Evolutionary conservation across 2,113 vertebrate species (phyloP).

Genomic region (Deroptyus accipitrinus): DNA sequence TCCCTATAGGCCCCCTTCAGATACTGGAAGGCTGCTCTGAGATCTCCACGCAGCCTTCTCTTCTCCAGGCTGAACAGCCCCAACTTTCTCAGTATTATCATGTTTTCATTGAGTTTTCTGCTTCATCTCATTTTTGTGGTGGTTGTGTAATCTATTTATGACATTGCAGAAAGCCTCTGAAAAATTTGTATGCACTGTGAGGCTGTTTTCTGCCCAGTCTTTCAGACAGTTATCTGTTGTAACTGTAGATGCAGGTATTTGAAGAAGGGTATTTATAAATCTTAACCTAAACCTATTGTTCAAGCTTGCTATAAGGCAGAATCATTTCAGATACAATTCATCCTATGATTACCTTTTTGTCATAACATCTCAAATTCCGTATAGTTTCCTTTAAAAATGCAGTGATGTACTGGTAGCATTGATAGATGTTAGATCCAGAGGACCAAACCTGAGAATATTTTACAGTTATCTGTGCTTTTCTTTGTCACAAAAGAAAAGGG

Average conservation of each 20-base stretch:
- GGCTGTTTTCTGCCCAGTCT: rapidly evolving
- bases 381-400: background rate
- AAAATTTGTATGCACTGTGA: background rate
- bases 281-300: background rate
- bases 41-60: too few species aligned
- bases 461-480: background rate
- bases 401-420: background rate
- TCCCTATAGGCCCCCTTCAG: too few species aligned
- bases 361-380: background rate
- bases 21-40: too few species aligned
- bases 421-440: background rate
- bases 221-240: rapidly evolving
- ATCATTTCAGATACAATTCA: background rate
- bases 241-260: background rate
- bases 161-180: background rate
- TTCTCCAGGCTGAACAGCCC: too few species aligned
- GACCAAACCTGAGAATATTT: background rate
- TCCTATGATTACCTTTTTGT: background rate
- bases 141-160: background rate
- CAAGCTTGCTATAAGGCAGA: background rate
- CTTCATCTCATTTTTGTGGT: background rate
- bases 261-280: background rate
- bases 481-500: background rate
- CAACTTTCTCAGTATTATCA: background rate
- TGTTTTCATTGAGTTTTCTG: background rate